Evolutionary conservation across 53 echinoderm and acorn worm genomes (phyloP), one percentile per base, ranked within the genome.

Genomic region (Henricia sp.): DNA sequence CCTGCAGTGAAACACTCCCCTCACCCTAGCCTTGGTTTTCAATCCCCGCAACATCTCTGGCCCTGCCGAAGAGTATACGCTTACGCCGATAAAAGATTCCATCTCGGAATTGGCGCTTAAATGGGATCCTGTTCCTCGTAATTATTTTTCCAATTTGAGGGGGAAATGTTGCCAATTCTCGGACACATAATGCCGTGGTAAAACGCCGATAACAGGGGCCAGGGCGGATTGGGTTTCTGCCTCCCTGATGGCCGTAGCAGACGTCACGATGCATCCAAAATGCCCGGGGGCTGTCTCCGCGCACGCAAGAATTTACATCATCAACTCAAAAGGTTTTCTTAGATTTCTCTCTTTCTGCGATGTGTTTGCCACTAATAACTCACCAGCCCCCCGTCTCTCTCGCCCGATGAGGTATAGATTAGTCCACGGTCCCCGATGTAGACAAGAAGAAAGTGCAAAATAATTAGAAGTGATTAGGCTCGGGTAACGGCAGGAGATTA

Each of bases 71-170:
- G 80, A 62, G 80, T 80, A 80, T 80, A 80, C 52, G 42, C 80
- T 80, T 80, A 63, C 80, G 64, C 64, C 80, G 80, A 80, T 80
- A 80, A 80, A 80, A 80, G 80, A 80, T 80, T 80, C 64, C 80
- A 80, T 80, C 80, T 80, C 29, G 80, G 63, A 80, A 80, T 80
- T 80, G 80, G 46, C 80, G 80, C 64, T 80, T 80, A 80, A 80
- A 80, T 80, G 60, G 80, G 80, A 80, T 80, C 80, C 80, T 63
- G 48, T 80, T 80, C 80, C 80, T 63, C 5, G 39, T 80, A 80
- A 80, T 80, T 80, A 80, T 80, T 80, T 80, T 80, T 39, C 63
- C 80, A 80, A 80, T 80, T 80, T 80, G 44, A n/a, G n/a, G 55
- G 41, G 60, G 60, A 32, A 41, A 59, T 77, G 44, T 77, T 42